Evolutionary conservation across 2,797 vertebrate genomes (phyloP), one percentile per base, ranked within the genome.

Genomic region (Anabacerthia variegaticeps): DNA sequence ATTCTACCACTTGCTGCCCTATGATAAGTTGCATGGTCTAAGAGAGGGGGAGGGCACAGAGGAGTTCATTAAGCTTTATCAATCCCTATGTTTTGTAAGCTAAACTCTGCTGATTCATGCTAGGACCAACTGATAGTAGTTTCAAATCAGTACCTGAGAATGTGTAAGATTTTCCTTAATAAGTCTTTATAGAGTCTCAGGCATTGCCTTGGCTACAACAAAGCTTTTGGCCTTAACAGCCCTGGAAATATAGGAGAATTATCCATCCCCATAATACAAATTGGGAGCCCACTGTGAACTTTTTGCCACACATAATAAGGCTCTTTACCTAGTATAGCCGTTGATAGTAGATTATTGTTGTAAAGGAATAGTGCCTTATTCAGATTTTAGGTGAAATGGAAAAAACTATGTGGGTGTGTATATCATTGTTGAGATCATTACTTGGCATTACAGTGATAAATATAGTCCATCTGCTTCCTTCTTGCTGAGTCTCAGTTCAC

Each of bases 311-410:
- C 1, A 0, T 19, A 59, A 8, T 59, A 43, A 73, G 71, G 12
- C 68, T 32, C 9, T 71, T 82, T 36, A 27, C 0, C 0, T 24
- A 72, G 14, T 67, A 20, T 14, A 27, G 14, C 12, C 2, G 1
- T 12, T 71, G 62, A 26, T 27, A 55, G 34, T 59, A 63, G 32
- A 18, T 52, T 72, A 34, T 8, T 32, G 28, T 48, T 0, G 0
- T 52, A 66, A 74, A 77, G 68, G 14, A 85, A 41, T 19, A 83
- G 21, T 23, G 2, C 8, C 37, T 86, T 63, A 8, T 39, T 84
- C 32, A 24, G 24, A 30, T 59, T 84, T 77, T 39, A 84, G 20
- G 78, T 2, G 0, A 80, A 88, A 85, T 23, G 58, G n/a, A 15
- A 72, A 73, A 69, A 77, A 8, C 39, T 23, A 10, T 6, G 13